Conservation (phyloP, 1,140 invertebrate species). For the Potamilus streckersoni region DNA sequence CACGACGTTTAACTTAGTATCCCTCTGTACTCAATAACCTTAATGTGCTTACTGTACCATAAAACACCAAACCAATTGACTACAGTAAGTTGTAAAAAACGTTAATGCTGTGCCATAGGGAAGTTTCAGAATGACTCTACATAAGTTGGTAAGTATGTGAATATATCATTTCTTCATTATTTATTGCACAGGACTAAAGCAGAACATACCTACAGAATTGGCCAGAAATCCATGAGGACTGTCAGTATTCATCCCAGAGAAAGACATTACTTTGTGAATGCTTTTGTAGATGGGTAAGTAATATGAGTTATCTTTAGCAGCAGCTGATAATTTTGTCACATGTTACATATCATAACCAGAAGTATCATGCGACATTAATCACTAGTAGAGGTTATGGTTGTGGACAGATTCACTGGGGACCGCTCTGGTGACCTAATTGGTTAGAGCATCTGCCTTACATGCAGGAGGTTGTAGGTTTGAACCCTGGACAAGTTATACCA, state of each 20-base stretch:
- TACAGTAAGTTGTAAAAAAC: background rate
- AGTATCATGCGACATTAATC: too few relatives aligned
- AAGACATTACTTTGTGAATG: constrained; percentile 47
- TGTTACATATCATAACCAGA: too few relatives aligned
- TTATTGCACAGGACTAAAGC: constrained; percentile 31
- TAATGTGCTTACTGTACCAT: background rate
- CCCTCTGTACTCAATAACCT: background rate
- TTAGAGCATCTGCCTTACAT: too few relatives aligned
- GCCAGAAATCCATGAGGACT: constrained; percentile 45
- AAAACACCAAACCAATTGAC: too few relatives aligned
- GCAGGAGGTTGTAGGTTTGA: too few relatives aligned
- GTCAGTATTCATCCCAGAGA: constrained; percentile 53
- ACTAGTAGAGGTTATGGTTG: too few relatives aligned
- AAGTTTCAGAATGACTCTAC: background rate
- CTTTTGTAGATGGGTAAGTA: constrained; percentile 42
- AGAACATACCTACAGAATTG: constrained; percentile 39
- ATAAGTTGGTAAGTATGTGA: background rate
- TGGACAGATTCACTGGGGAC: too few relatives aligned
- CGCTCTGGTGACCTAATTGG: too few relatives aligned
- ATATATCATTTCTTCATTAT: background rate
- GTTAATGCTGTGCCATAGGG: background rate
- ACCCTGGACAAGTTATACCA: too few relatives aligned
- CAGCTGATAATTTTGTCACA: too few relatives aligned
- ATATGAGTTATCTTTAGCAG: too few relatives aligned
- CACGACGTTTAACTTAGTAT: too few relatives aligned